Conservation (phyloP, 35 echinoderm and acorn worm species). For the Lytechinus variegatus region DNA sequence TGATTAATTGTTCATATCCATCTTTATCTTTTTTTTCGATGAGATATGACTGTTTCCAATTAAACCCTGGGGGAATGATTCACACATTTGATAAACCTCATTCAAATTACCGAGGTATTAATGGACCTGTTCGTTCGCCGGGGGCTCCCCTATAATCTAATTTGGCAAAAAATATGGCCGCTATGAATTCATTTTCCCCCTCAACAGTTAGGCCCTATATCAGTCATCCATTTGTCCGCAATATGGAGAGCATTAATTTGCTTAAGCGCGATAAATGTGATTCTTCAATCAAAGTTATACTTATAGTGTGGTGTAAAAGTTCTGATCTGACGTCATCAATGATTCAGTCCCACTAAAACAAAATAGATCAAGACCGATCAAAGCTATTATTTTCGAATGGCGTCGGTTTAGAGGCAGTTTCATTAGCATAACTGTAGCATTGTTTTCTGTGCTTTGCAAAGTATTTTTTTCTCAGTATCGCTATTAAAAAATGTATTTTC, state of each 20-base stretch:
- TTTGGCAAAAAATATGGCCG: background rate
- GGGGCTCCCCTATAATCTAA: background rate
- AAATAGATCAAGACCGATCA: too few species aligned
- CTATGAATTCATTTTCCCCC: background rate
- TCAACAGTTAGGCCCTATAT: background rate
- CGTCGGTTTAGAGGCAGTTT: too few species aligned
- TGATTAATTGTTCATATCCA: background rate
- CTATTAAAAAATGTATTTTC: too few species aligned
- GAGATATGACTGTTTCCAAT: background rate
- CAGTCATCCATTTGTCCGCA: background rate
- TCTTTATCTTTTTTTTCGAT: background rate
- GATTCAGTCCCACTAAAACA: too few species aligned
- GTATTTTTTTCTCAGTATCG: too few species aligned
- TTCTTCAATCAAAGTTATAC: background rate
- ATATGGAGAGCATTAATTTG: background rate
- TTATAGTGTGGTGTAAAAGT: too few species aligned
- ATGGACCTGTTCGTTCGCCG: background rate
- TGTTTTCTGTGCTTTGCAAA: too few species aligned
- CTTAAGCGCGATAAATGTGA: background rate
- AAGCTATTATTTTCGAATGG: too few species aligned
- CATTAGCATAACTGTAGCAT: too few species aligned
- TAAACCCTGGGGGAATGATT: background rate
- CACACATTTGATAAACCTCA: background rate
- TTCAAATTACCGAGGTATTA: background rate
- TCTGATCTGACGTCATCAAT: background rate